These are phyloP conservation scores for Bambusicola thoracicus DNA, from an alignment of 2,113 vertebrate species.

Conservation along the genomic window DNA sequence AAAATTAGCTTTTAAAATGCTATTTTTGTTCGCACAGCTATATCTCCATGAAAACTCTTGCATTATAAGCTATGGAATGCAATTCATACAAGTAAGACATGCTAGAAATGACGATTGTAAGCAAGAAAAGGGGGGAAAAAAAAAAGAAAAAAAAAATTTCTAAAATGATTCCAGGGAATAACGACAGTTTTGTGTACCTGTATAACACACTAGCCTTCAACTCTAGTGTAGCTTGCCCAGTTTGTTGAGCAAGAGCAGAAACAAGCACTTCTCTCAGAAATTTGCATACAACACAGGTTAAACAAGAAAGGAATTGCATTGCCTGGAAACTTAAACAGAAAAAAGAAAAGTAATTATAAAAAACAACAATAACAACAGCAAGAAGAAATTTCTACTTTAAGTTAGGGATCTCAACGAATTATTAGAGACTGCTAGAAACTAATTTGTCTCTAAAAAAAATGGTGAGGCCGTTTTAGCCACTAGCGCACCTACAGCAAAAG, in stretches of 20 bases:
- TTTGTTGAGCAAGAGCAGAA: neutral
- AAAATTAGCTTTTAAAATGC: conserved; percentile 6
- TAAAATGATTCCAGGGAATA: neutral
- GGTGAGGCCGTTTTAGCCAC: neutral
- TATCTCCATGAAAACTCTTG: neutral
- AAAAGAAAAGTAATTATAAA: neutral
- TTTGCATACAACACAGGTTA: neutral
- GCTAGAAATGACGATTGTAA: neutral
- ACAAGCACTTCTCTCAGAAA: neutral
- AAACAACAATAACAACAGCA: neutral
- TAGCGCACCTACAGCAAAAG: neutral
- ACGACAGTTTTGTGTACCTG: neutral
- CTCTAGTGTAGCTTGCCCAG: neutral
- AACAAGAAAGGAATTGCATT: neutral
- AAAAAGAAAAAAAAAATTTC: neutral
- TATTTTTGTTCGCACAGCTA: neutral
- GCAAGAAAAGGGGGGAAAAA: neutral
- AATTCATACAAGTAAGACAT: neutral
- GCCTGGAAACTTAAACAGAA: neutral
- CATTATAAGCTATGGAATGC: neutral
- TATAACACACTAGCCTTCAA: neutral
- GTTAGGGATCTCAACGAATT: neutral
- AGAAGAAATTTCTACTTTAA: neutral
- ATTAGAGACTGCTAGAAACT: neutral
- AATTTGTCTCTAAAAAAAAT: neutral